A percentile compares a stretch with the other conserved stretches of the same genome.
These are phyloP conservation scores for Phymorhynchus buccinoides DNA, from an alignment of 1,140 invertebrate genomes.

Conservation along the genomic window DNA sequence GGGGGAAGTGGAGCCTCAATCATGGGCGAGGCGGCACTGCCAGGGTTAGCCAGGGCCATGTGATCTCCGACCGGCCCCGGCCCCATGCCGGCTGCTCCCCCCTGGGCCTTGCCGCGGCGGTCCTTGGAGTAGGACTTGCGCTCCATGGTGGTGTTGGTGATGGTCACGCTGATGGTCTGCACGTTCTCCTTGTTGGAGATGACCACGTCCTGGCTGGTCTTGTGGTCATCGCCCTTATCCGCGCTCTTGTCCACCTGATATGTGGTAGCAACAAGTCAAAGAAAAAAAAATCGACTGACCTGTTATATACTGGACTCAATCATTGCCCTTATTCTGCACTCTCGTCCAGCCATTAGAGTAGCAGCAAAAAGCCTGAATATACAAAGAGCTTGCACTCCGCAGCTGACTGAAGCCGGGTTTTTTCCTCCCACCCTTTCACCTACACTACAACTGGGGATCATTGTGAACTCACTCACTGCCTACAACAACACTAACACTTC, in stretches of 20 bases:
- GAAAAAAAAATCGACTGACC: too few relatives aligned
- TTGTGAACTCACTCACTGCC: too few relatives aligned
- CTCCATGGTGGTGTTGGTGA: conserved; percentile 54
- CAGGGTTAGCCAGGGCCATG: background rate
- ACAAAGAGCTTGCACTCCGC: too few relatives aligned
- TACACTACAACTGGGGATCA: too few relatives aligned
- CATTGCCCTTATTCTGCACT: too few relatives aligned
- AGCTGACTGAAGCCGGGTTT: too few relatives aligned
- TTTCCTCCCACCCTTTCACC: too few relatives aligned
- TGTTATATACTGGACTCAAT: too few relatives aligned
- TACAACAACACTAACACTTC: too few relatives aligned
- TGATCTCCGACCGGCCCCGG: background rate
- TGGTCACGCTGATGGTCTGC: conserved; percentile 54
- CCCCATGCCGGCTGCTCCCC: background rate
- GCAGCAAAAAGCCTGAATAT: too few relatives aligned
- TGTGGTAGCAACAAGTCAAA: too few relatives aligned
- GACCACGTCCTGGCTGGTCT: conserved; percentile 46
- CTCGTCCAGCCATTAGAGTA: too few relatives aligned
- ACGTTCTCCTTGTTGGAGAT: conserved; percentile 55
- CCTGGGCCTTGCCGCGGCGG: conserved; percentile 45
- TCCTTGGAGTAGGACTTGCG: conserved; percentile 55
- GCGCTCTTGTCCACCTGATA: background rate
- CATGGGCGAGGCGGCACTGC: background rate
- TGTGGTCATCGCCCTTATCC: background rate
- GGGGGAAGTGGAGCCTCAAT: conserved; percentile 1